Conservation (phyloP, 2,113 vertebrate species). For the Pholis gunnellus region DNA sequence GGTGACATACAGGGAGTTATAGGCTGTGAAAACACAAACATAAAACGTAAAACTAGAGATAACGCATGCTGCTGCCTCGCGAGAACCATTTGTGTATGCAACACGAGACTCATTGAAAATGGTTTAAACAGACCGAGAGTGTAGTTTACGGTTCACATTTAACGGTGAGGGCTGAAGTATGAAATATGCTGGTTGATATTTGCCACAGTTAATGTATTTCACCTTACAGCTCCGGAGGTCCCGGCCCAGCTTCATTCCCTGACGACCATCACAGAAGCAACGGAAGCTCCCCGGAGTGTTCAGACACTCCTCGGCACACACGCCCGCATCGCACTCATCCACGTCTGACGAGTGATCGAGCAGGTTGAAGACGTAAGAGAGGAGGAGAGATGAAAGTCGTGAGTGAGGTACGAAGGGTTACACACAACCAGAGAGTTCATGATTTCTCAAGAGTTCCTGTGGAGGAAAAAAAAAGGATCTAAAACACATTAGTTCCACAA, state of each 20-base stretch:
- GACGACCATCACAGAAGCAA: conserved; percentile 93
- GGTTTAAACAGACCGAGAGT: background rate
- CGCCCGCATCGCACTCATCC: conserved; percentile 89
- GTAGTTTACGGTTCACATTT: background rate
- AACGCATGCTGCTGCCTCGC: background rate
- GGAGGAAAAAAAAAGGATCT: conserved; percentile 30
- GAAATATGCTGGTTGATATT: conserved; percentile 3
- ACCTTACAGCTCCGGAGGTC: conserved; percentile 95
- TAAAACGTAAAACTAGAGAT: background rate
- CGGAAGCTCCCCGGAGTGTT: conserved; percentile 92
- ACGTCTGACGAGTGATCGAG: conserved; percentile 85
- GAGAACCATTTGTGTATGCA: background rate
- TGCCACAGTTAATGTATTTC: conserved; percentile 59
- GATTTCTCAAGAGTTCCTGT: conserved; percentile 5
- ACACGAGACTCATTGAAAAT: background rate
- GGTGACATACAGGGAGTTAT: conserved; percentile 88
- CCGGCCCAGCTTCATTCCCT: conserved; percentile 89
- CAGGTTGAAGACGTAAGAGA: conserved; percentile 29
- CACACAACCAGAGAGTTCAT: conserved; percentile 20
- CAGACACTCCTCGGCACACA: conserved; percentile 91
- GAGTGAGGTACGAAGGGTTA: conserved; percentile 6
- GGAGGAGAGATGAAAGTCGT: conserved; percentile 16
- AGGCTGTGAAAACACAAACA: conserved; percentile 77
- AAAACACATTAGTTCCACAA: conserved; percentile 19
- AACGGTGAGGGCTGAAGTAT: background rate